phyloP scores from a whole-genome alignment of 1,140 invertebrate genomes.

The Drosophila kepulauana region DNA sequence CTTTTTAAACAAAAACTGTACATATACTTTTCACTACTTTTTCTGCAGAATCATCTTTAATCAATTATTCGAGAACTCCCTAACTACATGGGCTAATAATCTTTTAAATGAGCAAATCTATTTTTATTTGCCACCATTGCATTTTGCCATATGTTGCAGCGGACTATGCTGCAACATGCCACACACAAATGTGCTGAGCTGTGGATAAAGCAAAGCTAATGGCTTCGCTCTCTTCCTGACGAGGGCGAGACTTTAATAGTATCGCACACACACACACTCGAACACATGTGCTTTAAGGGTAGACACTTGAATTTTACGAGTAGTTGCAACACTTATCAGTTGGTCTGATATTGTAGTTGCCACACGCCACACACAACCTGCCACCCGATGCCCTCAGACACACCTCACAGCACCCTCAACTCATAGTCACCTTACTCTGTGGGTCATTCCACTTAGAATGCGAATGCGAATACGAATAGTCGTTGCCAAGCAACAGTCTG shows the following conservation, averaged over 20 bases:
- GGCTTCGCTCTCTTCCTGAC: constrained; percentile 45
- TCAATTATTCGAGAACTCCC: not conserved
- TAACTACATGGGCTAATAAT: constrained; percentile 24
- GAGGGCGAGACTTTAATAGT: constrained; percentile 21
- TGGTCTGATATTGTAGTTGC: constrained; percentile 35
- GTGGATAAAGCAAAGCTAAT: constrained; percentile 57
- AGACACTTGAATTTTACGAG: constrained; percentile 63
- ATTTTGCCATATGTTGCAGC: constrained; percentile 27
- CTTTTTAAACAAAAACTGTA: too few species aligned
- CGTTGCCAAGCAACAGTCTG: constrained; percentile 31
- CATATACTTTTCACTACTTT: not conserved
- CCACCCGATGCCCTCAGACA: constrained; percentile 1
- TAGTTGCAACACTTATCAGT: constrained; percentile 54
- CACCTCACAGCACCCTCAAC: not conserved
- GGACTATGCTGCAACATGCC: constrained; percentile 46
- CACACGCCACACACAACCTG: not conserved
- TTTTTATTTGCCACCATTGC: constrained; percentile 29
- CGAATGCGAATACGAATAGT: constrained; percentile 7
- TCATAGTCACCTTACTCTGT: constrained; percentile 31
- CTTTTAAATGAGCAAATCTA: constrained; percentile 18
- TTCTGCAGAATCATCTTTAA: not conserved
- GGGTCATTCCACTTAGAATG: constrained; percentile 3
- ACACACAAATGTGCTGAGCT: constrained; percentile 41
- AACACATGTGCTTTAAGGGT: constrained; percentile 12
- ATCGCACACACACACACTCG: constrained; percentile 18